phyloP scores from a whole-genome alignment of 2,797 vertebrate species.

The Enteromius trimaculatus region DNA sequence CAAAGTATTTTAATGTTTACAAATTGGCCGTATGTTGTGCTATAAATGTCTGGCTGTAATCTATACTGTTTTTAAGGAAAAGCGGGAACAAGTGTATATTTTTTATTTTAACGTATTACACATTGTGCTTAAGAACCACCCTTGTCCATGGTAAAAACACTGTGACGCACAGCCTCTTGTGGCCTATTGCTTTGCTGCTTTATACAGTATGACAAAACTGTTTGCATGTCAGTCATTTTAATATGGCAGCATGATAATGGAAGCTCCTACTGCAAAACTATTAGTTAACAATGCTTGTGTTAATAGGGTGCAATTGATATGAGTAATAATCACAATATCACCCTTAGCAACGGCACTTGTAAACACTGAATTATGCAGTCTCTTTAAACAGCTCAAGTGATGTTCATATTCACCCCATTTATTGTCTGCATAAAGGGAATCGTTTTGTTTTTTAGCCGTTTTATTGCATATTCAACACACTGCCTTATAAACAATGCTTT shows the following conservation, averaged over 20 bases:
- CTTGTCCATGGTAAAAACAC: background rate
- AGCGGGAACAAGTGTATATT: background rate
- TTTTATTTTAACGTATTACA: background rate
- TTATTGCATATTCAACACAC: conserved; percentile 53
- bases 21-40: background rate
- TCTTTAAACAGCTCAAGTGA: conserved; percentile 30
- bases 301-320: conserved; percentile 28
- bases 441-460: conserved; percentile 29
- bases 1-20: background rate
- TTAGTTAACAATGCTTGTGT: conserved; percentile 3
- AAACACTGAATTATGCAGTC: conserved; percentile 34
- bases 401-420: conserved; percentile 35
- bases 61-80: background rate
- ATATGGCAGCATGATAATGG: conserved; percentile 4
- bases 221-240: conserved; percentile 4
- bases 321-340: conserved; percentile 23
- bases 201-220: background rate
- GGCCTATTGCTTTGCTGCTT: background rate
- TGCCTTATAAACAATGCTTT: conserved; percentile 74
- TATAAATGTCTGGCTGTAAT: background rate
- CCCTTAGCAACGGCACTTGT: conserved; percentile 14
- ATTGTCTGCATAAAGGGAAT: conserved; percentile 43
- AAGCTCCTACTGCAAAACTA: conserved; percentile 9
- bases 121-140: background rate
- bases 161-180: background rate